Percentiles rank a stretch among this genome's conserved stretches.
These are phyloP conservation scores for Scartelaos histophorus DNA, from an alignment of 2,113 vertebrate genomes.

Conservation along the genomic window DNA sequence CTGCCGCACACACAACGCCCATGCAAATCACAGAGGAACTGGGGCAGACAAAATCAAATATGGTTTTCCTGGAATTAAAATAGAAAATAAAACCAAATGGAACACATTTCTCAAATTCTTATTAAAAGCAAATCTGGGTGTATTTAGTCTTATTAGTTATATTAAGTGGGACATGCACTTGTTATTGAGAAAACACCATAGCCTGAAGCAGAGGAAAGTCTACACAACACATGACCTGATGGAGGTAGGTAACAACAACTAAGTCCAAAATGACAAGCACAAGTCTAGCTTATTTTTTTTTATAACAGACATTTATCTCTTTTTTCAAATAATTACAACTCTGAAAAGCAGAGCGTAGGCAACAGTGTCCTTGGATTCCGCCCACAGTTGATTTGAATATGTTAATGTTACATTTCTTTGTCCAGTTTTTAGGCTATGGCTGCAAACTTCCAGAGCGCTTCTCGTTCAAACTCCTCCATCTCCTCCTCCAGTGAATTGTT, in stretches of 20 bases:
- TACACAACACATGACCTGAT: slow-evolving; percentile 55
- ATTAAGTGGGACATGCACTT: slow-evolving; percentile 59
- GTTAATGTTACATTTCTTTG: slow-evolving; percentile 15
- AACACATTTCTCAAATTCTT: slow-evolving; percentile 16
- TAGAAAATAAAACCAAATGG: background rate
- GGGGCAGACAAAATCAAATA: background rate
- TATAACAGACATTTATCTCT: slow-evolving; percentile 57
- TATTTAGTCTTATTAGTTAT: slow-evolving; percentile 26
- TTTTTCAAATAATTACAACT: slow-evolving; percentile 56
- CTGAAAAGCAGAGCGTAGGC: slow-evolving; percentile 42
- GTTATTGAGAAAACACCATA: slow-evolving; percentile 35
- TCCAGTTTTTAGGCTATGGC: slow-evolving; percentile 45
- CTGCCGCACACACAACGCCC: slow-evolving; percentile 8
- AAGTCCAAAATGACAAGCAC: slow-evolving; percentile 57
- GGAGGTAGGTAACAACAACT: slow-evolving; percentile 68
- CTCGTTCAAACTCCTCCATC: slow-evolving; percentile 89
- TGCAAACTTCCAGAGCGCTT: slow-evolving; percentile 76
- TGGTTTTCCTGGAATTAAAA: background rate
- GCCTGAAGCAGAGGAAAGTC: slow-evolving; percentile 36
- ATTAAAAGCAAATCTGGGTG: slow-evolving; percentile 6
- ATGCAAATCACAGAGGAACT: background rate
- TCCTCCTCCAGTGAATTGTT: slow-evolving; percentile 75
- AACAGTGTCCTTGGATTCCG: slow-evolving; percentile 38
- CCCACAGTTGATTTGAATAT: slow-evolving; percentile 40
- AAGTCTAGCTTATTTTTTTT: slow-evolving; percentile 60